Base-by-base conservation (phyloP, 2,888 invertebrate genomes). In the Rhagonycha lutea region DNA sequence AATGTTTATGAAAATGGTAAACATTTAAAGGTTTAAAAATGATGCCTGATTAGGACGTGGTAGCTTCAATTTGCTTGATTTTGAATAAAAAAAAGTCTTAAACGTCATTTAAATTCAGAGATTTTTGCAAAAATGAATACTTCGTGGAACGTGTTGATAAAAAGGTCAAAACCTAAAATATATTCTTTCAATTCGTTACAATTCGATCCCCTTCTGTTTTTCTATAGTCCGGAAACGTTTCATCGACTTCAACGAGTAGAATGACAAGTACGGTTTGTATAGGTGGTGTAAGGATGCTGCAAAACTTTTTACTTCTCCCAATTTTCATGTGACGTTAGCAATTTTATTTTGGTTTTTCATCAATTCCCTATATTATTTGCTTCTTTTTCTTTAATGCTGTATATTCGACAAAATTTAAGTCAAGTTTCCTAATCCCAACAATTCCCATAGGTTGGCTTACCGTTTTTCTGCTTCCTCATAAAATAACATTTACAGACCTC, bases 161-260 rank as follows among this genome's bases (percentile, higher is more conserved):
- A 75, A 77, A 79, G 80, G 80, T 80, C 80, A 82, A 81, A 82
- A 79, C 82, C 78, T 79, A 75, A 76, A 80, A 80, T 79, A 84
- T 83, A 84, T 84, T 84, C 82, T 79, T 83, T 83, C 81, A 83
- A 81, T 80, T 80, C 79, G 78, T 76, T 77, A 78, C 79, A 80
- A 81, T 81, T 80, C 80, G 75, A 77, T 78, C 80, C 80, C 79
- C 81, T 77, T 78, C 76, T 76, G 76, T 75, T 78, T 81, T 78
- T 81, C 85, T 85, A 83, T 82, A 86, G 85, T 86, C 86, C 82
- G 82, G 82, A 80, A 86, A 83, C 86, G 86, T 86, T 86, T 86
- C 85, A 85, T 85, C 84, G 83, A 83, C 83, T 84, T 84, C 82
- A 84, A 80, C 83, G 85, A 83, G 81, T 82, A 83, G 86, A 86